Conservation (phyloP, 2,113 vertebrate species). For the Amphiprion percula region DNA sequence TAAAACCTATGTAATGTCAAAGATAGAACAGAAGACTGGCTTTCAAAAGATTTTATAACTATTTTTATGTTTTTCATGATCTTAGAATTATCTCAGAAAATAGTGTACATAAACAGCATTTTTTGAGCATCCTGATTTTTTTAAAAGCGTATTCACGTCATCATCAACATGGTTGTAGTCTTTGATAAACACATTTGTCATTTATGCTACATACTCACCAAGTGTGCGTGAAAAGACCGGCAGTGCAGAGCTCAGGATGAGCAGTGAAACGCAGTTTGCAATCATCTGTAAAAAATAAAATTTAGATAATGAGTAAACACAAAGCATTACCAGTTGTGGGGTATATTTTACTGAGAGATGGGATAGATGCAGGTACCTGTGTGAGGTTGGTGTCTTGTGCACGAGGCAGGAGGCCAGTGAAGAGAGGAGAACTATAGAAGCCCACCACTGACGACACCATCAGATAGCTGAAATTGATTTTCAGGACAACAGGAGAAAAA, state of each 20-base stretch:
- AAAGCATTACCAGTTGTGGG: neutral
- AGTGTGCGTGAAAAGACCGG: conserved; percentile 96
- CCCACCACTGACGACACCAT: conserved; percentile 96
- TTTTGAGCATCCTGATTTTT: too few species aligned
- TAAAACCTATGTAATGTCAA: neutral
- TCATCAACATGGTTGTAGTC: neutral
- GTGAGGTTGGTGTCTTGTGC: conserved; percentile 92
- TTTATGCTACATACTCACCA: conserved; percentile 84
- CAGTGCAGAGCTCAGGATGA: conserved; percentile 96
- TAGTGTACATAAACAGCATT: too few species aligned
- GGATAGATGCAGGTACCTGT: conserved; percentile 84
- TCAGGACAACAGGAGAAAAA: conserved; percentile 61
- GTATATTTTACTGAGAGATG: neutral
- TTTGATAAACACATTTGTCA: neutral
- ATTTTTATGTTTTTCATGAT: too few species aligned
- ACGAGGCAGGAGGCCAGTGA: conserved; percentile 89
- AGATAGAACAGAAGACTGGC: neutral
- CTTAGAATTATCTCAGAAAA: too few species aligned
- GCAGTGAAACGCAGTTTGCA: conserved; percentile 94
- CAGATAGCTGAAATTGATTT: conserved; percentile 87
- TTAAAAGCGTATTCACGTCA: too few species aligned
- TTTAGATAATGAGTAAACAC: neutral
- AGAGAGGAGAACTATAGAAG: conserved; percentile 96
- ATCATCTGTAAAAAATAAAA: conserved; percentile 88
- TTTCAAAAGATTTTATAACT: neutral